Percentiles rank a stretch among this genome's conserved stretches.
phyloP scores from a whole-genome alignment of 2,113 vertebrate genomes.

The Athene cunicularia region DNA sequence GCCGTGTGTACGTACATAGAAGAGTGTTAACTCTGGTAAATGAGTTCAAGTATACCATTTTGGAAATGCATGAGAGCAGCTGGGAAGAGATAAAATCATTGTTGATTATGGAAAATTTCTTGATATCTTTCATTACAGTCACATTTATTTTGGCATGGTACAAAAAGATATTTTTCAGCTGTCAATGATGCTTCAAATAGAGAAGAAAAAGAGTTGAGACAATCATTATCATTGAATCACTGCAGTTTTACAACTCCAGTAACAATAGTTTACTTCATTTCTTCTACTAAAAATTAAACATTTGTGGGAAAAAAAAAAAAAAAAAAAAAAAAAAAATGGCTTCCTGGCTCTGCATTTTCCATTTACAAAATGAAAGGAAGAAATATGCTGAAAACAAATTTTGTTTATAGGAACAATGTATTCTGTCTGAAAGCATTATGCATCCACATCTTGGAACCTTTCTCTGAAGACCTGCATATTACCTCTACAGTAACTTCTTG shows the following conservation, averaged over 20 bases:
- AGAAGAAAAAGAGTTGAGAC: background rate
- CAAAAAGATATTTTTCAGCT: constrained; percentile 14
- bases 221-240: background rate
- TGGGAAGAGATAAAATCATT: background rate
- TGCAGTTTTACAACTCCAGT: background rate
- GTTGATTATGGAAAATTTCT: background rate
- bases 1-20: background rate
- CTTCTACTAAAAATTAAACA: background rate
- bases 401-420: background rate
- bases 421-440: background rate
- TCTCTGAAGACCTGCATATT: background rate
- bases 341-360: background rate
- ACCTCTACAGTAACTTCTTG: background rate
- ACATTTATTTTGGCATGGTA: background rate
- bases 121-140: background rate
- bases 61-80: background rate
- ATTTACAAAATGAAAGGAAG: background rate
- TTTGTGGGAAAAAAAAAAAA: too few species aligned
- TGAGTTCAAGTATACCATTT: background rate
- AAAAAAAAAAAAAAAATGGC: too few species aligned
- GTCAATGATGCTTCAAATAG: background rate
- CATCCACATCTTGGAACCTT: background rate
- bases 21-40: background rate
- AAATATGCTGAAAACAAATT: background rate
- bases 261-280: constrained; percentile 1